These are phyloP conservation scores for Tachina grossa DNA, from an alignment of 2,888 invertebrate species.

Conservation along the genomic window DNA sequence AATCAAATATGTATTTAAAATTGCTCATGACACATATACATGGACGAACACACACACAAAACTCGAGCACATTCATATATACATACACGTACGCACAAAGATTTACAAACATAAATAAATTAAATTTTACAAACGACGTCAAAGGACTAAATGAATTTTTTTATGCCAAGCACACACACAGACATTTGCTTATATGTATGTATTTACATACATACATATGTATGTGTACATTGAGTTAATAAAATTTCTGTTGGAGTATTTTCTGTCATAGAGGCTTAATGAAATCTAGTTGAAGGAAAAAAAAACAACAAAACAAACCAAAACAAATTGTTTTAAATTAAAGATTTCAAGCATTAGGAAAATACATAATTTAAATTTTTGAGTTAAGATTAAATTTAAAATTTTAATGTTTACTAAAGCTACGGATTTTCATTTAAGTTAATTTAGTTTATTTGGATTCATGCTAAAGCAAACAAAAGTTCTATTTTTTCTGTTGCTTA, in stretches of 20 bases:
- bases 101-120: conserved; percentile 35
- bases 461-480: neutral
- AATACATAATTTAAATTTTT: conserved; percentile 10
- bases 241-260: neutral
- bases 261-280: neutral
- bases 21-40: conserved; percentile 30
- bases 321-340: neutral
- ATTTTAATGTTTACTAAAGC: neutral
- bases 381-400: neutral
- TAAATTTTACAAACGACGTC: conserved; percentile 39
- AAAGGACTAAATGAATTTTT: conserved; percentile 45
- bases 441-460: neutral
- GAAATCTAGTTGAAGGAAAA: neutral
- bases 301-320: neutral
- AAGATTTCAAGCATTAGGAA: neutral
- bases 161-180: neutral
- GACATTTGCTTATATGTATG: neutral
- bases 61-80: neutral
- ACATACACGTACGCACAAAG: neutral
- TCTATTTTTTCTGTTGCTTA: no score
- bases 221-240: neutral
- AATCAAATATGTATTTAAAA: conserved; percentile 51
- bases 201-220: neutral
- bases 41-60: neutral
- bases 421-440: neutral